A percentile compares a stretch with the other conserved stretches of the same genome.
phyloP scores from a whole-genome alignment of 2,113 vertebrate species.

The Grantiella picta region DNA sequence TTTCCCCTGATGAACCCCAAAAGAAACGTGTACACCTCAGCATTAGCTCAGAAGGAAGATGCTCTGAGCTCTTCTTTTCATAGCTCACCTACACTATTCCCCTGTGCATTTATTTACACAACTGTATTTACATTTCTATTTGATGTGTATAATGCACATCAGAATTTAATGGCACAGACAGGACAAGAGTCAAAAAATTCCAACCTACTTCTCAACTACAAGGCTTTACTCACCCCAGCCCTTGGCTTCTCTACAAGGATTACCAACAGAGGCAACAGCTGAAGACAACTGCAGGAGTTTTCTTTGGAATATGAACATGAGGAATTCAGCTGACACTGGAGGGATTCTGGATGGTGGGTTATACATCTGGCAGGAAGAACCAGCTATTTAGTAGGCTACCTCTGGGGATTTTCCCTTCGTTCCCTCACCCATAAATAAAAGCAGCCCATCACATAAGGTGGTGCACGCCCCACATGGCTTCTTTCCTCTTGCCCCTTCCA shows the following conservation, averaged over 20 bases:
- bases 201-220: neutral
- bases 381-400: neutral
- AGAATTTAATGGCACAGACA: neutral
- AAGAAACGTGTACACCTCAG: neutral
- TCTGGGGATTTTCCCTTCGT: neutral
- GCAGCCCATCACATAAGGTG: neutral
- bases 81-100: neutral
- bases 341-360: neutral
- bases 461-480: neutral
- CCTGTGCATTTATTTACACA: neutral
- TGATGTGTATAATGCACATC: neutral
- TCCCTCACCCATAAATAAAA: neutral
- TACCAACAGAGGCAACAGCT: conserved; percentile 9
- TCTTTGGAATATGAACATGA: neutral
- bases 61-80: neutral
- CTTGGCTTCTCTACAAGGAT: neutral
- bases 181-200: neutral
- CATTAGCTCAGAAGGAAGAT: neutral
- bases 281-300: neutral
- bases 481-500: neutral
- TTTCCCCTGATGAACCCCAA: neutral
- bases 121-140: neutral
- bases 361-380: neutral
- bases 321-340: neutral
- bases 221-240: neutral